A percentile compares a stretch with the other conserved stretches of the same genome.
phyloP scores from a whole-genome alignment of 2,113 vertebrate species.

The Oenanthe melanoleuca region DNA sequence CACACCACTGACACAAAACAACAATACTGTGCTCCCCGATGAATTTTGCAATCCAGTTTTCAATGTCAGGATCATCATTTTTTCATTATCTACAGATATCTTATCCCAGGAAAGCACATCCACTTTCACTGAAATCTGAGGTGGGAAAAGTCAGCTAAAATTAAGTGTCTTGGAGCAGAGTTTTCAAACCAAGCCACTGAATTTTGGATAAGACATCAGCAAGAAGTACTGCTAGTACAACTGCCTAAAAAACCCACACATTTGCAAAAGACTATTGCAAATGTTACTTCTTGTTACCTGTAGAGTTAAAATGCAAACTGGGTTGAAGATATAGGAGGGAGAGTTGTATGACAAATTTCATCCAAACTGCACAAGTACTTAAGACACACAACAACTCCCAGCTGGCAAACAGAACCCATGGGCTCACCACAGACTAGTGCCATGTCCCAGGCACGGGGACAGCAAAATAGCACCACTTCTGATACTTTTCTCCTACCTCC shows the following conservation, averaged over 20 bases:
- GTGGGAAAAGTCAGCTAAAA: neutral
- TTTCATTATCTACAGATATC: neutral
- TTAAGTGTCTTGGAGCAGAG: neutral
- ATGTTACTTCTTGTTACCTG: neutral
- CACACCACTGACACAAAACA: rapidly evolving
- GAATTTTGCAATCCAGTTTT: neutral
- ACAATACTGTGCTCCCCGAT: rapidly evolving
- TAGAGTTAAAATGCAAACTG: neutral
- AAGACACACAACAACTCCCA: neutral
- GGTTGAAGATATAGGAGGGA: neutral
- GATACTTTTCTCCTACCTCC: neutral
- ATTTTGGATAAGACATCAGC: neutral
- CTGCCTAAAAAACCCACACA: rapidly evolving
- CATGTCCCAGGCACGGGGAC: neutral
- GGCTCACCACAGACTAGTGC: neutral
- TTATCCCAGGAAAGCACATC: neutral
- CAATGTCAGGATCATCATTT: neutral
- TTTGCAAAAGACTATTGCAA: neutral
- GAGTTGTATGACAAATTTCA: neutral
- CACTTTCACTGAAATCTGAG: neutral
- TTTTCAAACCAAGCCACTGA: neutral
- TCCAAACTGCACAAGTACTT: neutral
- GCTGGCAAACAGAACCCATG: neutral
- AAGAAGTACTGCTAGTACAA: neutral
- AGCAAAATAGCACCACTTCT: neutral